These are phyloP conservation scores for Astreopora myriophthalma DNA, from an alignment of 64 coral and sea anemone species.

Conservation along the genomic window DNA sequence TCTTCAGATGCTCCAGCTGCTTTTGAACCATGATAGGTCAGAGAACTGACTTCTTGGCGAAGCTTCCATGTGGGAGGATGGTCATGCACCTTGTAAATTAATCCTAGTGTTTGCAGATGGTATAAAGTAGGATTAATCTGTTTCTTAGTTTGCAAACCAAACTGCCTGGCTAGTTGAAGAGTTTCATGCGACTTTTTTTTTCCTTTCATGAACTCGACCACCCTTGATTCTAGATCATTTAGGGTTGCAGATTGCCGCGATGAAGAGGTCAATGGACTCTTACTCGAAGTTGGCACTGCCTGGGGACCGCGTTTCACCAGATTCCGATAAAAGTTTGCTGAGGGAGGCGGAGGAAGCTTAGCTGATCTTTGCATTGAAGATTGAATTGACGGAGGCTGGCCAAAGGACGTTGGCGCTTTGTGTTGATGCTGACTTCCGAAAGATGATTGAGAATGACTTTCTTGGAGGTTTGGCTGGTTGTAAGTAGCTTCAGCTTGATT, in stretches of 20 bases:
- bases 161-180: slow-evolving; percentile 47
- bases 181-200: slow-evolving; percentile 75
- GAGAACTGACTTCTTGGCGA: slow-evolving; percentile 46
- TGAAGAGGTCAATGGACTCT: neutral
- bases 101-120: slow-evolving; percentile 73
- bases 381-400: neutral
- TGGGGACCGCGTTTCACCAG: slow-evolving; percentile 75
- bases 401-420: neutral
- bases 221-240: slow-evolving; percentile 35
- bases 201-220: slow-evolving; percentile 81
- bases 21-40: slow-evolving; percentile 9
- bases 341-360: slow-evolving; percentile 79
- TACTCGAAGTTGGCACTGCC: slow-evolving; percentile 12
- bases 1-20: neutral
- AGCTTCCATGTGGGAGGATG: slow-evolving; percentile 88
- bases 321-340: slow-evolving; percentile 72
- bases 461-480: neutral
- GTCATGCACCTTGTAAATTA: slow-evolving; percentile 87
- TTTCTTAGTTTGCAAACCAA: slow-evolving; percentile 83
- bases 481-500: neutral
- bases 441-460: neutral
- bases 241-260: slow-evolving; percentile 18
- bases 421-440: neutral
- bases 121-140: slow-evolving; percentile 85
- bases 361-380: neutral